A percentile compares a stretch with the other conserved stretches of the same genome.
Conservation (phyloP, 1,140 invertebrate species). For the Drosophila pseudoananassae region DNA sequence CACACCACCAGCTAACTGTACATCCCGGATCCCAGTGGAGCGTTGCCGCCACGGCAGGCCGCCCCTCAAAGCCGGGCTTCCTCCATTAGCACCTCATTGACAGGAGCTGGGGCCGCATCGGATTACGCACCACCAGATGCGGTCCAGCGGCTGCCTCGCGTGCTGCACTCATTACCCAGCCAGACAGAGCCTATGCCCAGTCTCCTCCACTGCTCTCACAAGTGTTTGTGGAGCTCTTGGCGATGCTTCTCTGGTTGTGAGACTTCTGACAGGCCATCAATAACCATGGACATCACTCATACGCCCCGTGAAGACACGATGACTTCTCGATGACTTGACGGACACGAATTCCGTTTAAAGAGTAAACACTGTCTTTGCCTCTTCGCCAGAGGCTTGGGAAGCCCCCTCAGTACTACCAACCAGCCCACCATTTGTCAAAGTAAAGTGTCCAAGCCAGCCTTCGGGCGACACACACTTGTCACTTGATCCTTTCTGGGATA, state of each 20-base stretch:
- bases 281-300: slow-evolving; percentile 46
- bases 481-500: slow-evolving; percentile 62
- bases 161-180: slow-evolving; percentile 61
- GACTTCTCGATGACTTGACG: slow-evolving; percentile 12
- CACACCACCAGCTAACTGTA: slow-evolving; percentile 55
- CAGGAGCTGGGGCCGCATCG: slow-evolving; percentile 41
- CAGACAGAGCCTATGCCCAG: slow-evolving; percentile 24
- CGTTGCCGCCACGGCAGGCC: slow-evolving; percentile 43
- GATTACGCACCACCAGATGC: slow-evolving; percentile 55
- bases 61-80: slow-evolving; percentile 30
- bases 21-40: slow-evolving; percentile 32
- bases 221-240: slow-evolving; percentile 55
- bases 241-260: background rate
- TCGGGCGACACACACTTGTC: slow-evolving; percentile 44
- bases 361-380: background rate
- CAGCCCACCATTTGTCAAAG: slow-evolving; percentile 1
- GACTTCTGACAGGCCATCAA: slow-evolving; percentile 67
- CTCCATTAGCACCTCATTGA: slow-evolving; percentile 77
- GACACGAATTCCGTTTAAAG: slow-evolving; percentile 16
- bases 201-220: slow-evolving; percentile 14
- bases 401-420: background rate
- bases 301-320: slow-evolving; percentile 34
- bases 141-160: slow-evolving; percentile 68
- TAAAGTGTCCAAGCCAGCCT: slow-evolving; percentile 8
- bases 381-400: background rate